Conservation (phyloP, 2,888 invertebrate genomes). For the Cordylochernes scorpioides region DNA sequence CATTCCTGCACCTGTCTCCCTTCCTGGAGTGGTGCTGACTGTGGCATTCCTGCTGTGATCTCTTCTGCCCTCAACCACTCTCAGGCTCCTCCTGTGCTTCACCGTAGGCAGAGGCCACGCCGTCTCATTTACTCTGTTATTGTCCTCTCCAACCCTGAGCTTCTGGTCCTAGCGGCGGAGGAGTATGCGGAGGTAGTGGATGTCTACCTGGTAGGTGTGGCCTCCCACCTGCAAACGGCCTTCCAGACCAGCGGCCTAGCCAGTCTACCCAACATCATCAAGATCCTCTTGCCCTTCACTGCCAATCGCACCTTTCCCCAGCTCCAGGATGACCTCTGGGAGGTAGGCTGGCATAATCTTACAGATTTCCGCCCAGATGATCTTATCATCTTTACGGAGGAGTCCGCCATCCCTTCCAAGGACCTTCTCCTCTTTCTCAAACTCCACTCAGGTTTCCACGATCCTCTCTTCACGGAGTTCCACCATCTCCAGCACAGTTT, state of each 20-base stretch:
- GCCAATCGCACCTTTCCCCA: constrained; percentile 1
- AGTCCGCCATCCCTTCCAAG: constrained; percentile 27
- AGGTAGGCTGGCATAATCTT: constrained; percentile 5
- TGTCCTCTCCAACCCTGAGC: constrained; percentile 5
- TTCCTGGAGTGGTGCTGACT: constrained; percentile 10
- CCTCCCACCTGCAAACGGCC: constrained; percentile 3
- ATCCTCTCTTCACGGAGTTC: constrained; percentile 30
- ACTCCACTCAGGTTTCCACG: constrained; percentile 35
- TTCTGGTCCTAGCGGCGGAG: constrained; percentile 6
- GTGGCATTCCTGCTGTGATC: constrained; percentile 10
- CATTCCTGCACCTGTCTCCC: constrained; percentile 5
- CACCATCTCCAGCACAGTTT: too few relatives aligned
- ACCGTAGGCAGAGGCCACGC: constrained; percentile 6
- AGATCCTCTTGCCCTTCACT: constrained; percentile 6
- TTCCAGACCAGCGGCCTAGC: constrained; percentile 7
- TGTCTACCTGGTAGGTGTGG: constrained; percentile 5
- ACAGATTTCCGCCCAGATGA: constrained; percentile 14
- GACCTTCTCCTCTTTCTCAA: constrained; percentile 37
- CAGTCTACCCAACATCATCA: constrained; percentile 6
- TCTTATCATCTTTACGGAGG: constrained; percentile 10
- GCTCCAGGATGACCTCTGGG: constrained; percentile 4
- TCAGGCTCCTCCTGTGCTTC: constrained; percentile 4
- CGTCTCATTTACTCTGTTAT: constrained; percentile 6
- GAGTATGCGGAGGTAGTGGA: constrained; percentile 4
- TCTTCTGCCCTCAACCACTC: constrained; percentile 7